These are phyloP conservation scores for Chalcosyrphus nemorum DNA, from an alignment of 2,888 invertebrate genomes.

Conservation along the genomic window DNA sequence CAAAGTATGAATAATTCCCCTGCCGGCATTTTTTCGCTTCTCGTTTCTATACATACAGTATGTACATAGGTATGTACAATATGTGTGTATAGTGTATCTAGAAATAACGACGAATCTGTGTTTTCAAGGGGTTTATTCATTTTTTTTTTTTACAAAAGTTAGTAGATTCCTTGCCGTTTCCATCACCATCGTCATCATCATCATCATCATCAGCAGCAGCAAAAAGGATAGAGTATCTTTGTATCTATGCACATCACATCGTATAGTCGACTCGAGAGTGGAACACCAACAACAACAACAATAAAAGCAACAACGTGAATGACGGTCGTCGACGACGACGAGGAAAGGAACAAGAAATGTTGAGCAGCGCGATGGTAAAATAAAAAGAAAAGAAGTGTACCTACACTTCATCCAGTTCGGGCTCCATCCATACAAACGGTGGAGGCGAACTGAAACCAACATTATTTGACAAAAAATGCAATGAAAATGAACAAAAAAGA, in stretches of 20 bases:
- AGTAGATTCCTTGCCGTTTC: constrained; percentile 53
- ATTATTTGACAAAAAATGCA: constrained; percentile 59
- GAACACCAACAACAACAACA: constrained; percentile 12
- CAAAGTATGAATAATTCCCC: constrained; percentile 67
- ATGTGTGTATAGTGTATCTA: constrained; percentile 4
- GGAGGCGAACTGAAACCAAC: constrained; percentile 62
- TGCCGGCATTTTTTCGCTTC: constrained; percentile 13
- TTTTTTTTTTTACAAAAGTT: constrained; percentile 60
- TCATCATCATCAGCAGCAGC: constrained; percentile 55
- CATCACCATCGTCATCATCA: constrained; percentile 40
- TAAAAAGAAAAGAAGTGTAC: constrained; percentile 37
- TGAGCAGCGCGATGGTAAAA: constrained; percentile 58
- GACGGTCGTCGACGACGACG: constrained; percentile 23
- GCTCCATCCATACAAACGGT: constrained; percentile 45
- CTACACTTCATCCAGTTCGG: too few species aligned
- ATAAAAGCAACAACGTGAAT: constrained; percentile 12
- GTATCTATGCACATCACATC: constrained; percentile 48
- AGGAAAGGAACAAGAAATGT: constrained; percentile 72
- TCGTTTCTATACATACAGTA: neutral
- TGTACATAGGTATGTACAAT: neutral
- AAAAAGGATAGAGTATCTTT: constrained; percentile 52
- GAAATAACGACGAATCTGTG: constrained; percentile 11
- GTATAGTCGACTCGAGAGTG: neutral
- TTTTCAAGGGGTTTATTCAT: constrained; percentile 29
- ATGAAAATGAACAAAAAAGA: constrained; percentile 26